These are phyloP conservation scores for Clupea harengus DNA, from an alignment of 2,113 vertebrate species.

Conservation along the genomic window DNA sequence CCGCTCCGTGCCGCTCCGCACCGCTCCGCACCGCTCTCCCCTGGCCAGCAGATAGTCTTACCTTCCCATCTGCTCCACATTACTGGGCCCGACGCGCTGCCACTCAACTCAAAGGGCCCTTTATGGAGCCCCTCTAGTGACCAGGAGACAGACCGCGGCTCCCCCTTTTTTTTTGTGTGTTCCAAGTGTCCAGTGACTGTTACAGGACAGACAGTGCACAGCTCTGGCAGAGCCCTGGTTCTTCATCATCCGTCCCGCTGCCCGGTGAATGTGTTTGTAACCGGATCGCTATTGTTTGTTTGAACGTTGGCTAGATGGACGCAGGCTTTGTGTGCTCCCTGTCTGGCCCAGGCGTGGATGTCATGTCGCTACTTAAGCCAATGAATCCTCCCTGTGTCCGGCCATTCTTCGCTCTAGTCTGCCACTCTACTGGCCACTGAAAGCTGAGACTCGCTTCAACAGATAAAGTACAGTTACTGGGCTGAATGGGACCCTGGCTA, in stretches of 20 bases:
- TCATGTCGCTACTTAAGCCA: slow-evolving; percentile 1
- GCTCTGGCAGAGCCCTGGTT: not conserved
- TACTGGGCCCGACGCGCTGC: slow-evolving; percentile 23
- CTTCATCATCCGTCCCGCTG: not conserved
- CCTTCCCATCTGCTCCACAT: slow-evolving; percentile 35
- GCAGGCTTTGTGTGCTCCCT: not conserved
- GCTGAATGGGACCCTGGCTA: not conserved
- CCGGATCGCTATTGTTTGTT: not conserved
- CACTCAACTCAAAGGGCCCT: slow-evolving; percentile 23
- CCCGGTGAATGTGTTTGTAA: not conserved
- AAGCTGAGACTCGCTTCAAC: not conserved
- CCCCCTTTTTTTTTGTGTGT: too few species aligned
- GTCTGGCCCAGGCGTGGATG: not conserved
- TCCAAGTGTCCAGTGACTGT: not conserved
- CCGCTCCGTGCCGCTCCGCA: not conserved
- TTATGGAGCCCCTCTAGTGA: slow-evolving; percentile 10
- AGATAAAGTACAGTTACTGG: not conserved
- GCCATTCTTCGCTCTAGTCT: not conserved
- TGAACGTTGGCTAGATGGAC: not conserved
- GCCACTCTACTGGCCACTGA: not conserved
- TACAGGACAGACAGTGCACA: not conserved
- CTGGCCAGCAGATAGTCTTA: slow-evolving; percentile 29
- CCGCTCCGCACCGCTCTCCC: not conserved
- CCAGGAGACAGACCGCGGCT: not conserved
- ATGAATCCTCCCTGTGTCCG: slow-evolving; percentile 6